A percentile compares a stretch with the other conserved stretches of the same genome.
Conservation (phyloP, 2,113 vertebrate genomes). For the Galbula dea region DNA sequence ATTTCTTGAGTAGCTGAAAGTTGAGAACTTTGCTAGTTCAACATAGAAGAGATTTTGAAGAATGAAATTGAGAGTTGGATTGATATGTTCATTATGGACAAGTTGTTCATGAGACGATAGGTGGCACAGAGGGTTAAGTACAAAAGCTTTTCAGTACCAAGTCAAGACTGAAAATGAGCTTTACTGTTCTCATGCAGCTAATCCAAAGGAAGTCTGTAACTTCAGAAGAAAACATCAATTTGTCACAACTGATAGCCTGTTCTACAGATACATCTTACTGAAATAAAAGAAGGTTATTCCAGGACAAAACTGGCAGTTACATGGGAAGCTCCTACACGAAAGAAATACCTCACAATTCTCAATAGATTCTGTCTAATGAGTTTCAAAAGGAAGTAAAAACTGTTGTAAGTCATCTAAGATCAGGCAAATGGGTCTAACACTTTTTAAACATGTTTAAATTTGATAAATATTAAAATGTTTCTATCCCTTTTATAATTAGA, state of each 20-base stretch:
- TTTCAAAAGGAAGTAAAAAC: background rate
- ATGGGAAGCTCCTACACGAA: background rate
- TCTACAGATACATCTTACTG: background rate
- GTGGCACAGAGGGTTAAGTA: background rate
- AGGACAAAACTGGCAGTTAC: background rate
- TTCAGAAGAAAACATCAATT: slow-evolving; percentile 19
- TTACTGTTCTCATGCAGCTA: slow-evolving; percentile 29
- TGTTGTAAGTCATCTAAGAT: background rate
- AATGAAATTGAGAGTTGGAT: background rate
- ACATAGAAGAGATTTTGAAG: background rate
- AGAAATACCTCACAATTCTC: background rate
- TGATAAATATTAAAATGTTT: background rate
- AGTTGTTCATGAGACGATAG: background rate
- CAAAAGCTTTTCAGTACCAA: background rate
- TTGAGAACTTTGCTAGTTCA: background rate
- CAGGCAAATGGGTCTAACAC: background rate
- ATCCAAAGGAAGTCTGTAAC: background rate
- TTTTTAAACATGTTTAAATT: background rate
- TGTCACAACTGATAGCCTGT: background rate
- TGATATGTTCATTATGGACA: background rate
- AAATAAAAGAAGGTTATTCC: slow-evolving; percentile 5
- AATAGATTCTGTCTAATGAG: background rate
- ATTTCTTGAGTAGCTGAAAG: background rate
- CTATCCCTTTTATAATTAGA: background rate
- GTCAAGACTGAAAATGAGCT: slow-evolving; percentile 25